Conservation (phyloP, 2,797 vertebrate genomes). For the Knipowitschia caucasica region DNA sequence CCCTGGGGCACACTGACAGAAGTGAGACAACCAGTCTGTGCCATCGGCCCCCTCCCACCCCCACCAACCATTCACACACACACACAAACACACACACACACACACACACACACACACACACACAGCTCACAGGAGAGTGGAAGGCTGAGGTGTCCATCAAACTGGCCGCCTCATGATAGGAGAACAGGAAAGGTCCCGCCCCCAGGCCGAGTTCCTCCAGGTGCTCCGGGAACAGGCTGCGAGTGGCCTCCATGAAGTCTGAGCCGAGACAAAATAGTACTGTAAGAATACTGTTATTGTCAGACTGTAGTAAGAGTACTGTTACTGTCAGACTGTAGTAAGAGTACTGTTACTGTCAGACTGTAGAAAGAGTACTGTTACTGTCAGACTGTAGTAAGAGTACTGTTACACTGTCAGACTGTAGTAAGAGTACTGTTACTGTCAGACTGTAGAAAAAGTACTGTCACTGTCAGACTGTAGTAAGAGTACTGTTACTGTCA, state of each 20-base stretch:
- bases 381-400: background rate
- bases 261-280: background rate
- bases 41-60: too few species aligned
- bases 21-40: too few species aligned
- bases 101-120: too few species aligned
- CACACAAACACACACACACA: too few species aligned
- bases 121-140: conserved; percentile 83
- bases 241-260: conserved; percentile 85
- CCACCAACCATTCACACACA: too few species aligned
- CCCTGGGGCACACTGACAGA: too few species aligned
- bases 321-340: background rate
- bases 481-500: background rate
- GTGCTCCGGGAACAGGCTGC: conserved; percentile 76
- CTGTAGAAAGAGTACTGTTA: background rate
- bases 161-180: conserved; percentile 85
- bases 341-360: background rate
- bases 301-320: too few species aligned
- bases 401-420: background rate
- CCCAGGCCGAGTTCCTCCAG: conserved; percentile 78
- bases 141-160: conserved; percentile 89
- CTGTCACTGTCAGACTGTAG: background rate
- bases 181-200: conserved; percentile 80
- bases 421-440: background rate
- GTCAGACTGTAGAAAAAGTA: background rate
- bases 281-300: background rate